These are phyloP conservation scores for Oncopeltus fasciatus DNA, from an alignment of 1,140 invertebrate genomes.

Conservation along the genomic window DNA sequence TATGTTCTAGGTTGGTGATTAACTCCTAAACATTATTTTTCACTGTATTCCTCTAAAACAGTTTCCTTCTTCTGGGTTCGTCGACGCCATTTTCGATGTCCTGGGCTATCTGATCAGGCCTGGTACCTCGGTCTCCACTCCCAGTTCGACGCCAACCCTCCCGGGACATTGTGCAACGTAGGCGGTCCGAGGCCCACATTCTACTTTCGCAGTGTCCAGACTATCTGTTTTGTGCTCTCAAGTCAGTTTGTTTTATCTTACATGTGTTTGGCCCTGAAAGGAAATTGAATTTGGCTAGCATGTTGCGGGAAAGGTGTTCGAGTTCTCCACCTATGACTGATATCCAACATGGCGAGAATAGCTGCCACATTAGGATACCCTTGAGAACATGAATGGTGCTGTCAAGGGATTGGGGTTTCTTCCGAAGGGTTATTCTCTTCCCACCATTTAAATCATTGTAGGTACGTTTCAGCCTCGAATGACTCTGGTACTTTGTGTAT, in stretches of 20 bases:
- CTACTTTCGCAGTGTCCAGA: no score
- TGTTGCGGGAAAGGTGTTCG: background rate
- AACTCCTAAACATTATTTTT: no score
- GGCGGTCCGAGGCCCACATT: conserved; percentile 3
- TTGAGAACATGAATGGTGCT: no score
- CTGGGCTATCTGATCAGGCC: conserved; percentile 1
- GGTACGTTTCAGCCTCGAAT: background rate
- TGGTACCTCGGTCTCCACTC: background rate
- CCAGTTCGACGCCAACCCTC: conserved; percentile 11
- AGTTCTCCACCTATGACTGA: background rate
- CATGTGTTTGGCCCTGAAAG: no score
- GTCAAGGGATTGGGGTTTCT: background rate
- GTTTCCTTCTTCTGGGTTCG: no score
- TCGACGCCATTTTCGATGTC: conserved; percentile 4
- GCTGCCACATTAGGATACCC: background rate
- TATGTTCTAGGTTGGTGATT: no score
- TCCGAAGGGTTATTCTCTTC: background rate
- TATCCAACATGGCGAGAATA: conserved; percentile 10
- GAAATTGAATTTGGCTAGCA: background rate
- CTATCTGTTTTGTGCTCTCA: background rate
- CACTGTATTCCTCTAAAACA: no score
- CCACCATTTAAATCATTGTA: background rate
- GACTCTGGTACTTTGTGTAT: background rate
- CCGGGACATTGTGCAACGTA: conserved; percentile 3
- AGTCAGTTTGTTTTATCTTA: no score